Evolutionary conservation across 2,888 invertebrate genomes (phyloP), one percentile per base, ranked within the genome.

Genomic region (Andricus quercusramuli): DNA sequence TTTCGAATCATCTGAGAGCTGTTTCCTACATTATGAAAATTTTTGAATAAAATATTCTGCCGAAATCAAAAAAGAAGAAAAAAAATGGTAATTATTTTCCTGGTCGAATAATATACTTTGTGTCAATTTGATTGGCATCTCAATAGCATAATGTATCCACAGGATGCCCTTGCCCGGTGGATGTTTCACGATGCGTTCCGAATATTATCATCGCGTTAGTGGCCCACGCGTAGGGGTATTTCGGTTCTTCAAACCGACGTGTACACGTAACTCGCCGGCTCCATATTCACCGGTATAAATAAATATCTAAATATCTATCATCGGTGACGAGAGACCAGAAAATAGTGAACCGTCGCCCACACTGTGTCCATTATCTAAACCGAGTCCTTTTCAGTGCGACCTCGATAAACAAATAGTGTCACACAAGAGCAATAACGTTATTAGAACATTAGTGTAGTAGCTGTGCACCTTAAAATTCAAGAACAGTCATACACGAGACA

Each of bases 321-420:
- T 78, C 67, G 79, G 77, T 83, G 83, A 85, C 83, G 84, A 85
- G 80, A 80, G 79, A 82, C 68, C 80, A 79, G 83, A 83, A 85
- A 85, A 85, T 84, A 85, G 84, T 79, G 77, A 76, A 78, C 82
- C 79, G 59, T 82, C 83, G 83, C 81, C 84, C 81, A 83, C 83
- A 82, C 82, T 68, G 78, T 80, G 82, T 83, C 81, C 83, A 81
- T 83, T 84, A 82, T 80, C 83, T 81, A 81, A 81, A 82, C 79
- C 76, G 77, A 81, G 81, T 81, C 81, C 80, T 81, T 83, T 80
- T 80, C 83, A 84, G 80, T 79, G 80, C 82, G 82, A 81, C 79
- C 83, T 83, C 80, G 77, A 80, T 80, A 25, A 59, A 13, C n/a
- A 32, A 37, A 20, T 3, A 83, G 80, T 78, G 66, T 80, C 64